Percentiles rank a stretch among this genome's conserved stretches.
Conservation (phyloP, 2,888 invertebrate genomes). For the Antheraea assamensis region DNA sequence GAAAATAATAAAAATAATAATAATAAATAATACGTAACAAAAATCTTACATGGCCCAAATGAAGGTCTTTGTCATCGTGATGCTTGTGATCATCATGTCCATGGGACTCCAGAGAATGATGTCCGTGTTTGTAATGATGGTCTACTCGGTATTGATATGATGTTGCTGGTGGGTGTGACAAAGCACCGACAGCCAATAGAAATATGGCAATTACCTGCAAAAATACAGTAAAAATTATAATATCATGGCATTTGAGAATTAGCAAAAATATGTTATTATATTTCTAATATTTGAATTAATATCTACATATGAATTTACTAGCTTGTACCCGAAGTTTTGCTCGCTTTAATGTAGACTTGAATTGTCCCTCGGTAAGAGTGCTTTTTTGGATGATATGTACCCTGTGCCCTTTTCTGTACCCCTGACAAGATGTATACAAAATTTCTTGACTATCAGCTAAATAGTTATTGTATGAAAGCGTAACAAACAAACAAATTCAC, state of each 20-base stretch:
- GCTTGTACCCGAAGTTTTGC: too few species aligned
- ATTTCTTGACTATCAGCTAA: too few species aligned
- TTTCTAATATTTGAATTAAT: too few species aligned
- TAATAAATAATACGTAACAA: constrained; percentile 18
- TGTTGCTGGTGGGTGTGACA: constrained; percentile 51
- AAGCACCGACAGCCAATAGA: constrained; percentile 45
- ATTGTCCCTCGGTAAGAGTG: too few species aligned
- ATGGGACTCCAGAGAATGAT: constrained; percentile 27
- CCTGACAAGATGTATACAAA: too few species aligned
- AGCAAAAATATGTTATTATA: neutral
- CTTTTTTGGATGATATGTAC: too few species aligned
- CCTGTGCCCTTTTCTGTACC: too few species aligned
- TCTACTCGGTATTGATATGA: constrained; percentile 54
- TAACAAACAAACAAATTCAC: too few species aligned
- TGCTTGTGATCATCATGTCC: constrained; percentile 29
- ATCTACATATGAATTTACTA: too few species aligned
- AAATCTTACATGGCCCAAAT: constrained; percentile 41
- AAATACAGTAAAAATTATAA: neutral
- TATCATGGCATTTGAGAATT: neutral
- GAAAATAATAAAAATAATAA: too few species aligned
- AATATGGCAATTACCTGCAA: constrained; percentile 49
- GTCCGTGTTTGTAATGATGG: constrained; percentile 36
- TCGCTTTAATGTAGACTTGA: too few species aligned
- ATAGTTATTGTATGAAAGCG: too few species aligned
- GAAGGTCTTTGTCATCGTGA: constrained; percentile 25